Base-by-base conservation (phyloP, 2,797 vertebrate genomes). In the Diceros bicornis region DNA sequence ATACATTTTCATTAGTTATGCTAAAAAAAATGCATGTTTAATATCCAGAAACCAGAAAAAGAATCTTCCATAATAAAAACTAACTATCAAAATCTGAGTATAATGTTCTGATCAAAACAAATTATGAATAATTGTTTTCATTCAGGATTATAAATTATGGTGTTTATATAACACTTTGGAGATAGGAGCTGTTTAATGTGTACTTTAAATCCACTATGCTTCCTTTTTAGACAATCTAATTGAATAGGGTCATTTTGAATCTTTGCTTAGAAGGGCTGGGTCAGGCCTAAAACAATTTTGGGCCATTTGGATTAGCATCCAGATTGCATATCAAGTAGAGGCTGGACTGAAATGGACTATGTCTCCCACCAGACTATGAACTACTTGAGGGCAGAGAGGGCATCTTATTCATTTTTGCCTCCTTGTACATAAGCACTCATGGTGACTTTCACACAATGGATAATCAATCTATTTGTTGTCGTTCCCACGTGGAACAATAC, bases 61-160 rank as follows among this genome's bases (percentile, higher is more conserved):
- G 20, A 81, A 87, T 37, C 17, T 74, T 59, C 37, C 17, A 52
- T 74, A 71, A 81, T 92, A 86, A 81, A 92, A 75, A 34, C 89
- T 88, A 75, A 34, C 89, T 88, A 72, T 84, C 77, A 68, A 74
- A 81, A 71, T 94, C 47, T 84, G 74, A 81, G 37, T 52, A 72
- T 84, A 94, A 37, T 87, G 7, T 93, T 6, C 61, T 96, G 25
- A 91, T 75, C 44, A 93, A 94, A 96, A 64, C 4, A 85, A 96
- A 82, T 90, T 72, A 72, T 50, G 21, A 95, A 74, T 44, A 78
- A 86, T 89, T 81, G 1, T 72, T 92, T 94, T 92, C 29, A 32
- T 34, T 89, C 84, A 55, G 23, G 17, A 32, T 71, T 82, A 52
- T 85, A 20, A 79, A 90, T 93, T 83, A 57, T 55, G 21, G 4